phyloP scores from a whole-genome alignment of 2,888 invertebrate species.

The Horisme vitalbata region DNA sequence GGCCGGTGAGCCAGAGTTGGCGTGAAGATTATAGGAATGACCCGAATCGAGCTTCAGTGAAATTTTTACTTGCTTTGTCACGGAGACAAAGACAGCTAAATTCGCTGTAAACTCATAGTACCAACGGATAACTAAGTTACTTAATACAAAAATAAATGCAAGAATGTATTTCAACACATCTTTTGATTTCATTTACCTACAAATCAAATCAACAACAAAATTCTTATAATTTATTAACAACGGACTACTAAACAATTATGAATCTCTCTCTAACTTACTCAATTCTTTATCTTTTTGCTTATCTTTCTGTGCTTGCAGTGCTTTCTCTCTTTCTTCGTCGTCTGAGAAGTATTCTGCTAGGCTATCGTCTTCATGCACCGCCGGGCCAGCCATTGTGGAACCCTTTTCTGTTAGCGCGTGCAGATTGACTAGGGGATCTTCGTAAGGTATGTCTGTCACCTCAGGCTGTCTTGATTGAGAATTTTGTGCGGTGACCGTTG shows the following conservation, averaged over 20 bases:
- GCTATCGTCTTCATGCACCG: constrained; percentile 56
- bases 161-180: constrained; percentile 20
- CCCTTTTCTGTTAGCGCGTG: constrained; percentile 61
- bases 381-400: constrained; percentile 59
- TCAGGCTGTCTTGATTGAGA: constrained; percentile 45
- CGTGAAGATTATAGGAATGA: too few relatives aligned
- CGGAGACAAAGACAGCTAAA: too few relatives aligned
- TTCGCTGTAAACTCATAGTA: too few relatives aligned
- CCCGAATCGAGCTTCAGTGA: too few relatives aligned
- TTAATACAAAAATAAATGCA: constrained; percentile 44
- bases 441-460: constrained; percentile 44
- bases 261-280: constrained; percentile 63
- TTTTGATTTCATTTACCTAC: constrained; percentile 16
- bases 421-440: constrained; percentile 63
- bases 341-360: constrained; percentile 77
- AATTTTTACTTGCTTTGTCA: too few relatives aligned
- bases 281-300: constrained; percentile 66
- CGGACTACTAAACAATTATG: constrained; percentile 53
- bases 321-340: constrained; percentile 76
- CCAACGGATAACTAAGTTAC: too few relatives aligned
- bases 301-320: constrained; percentile 60
- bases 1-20: too few relatives aligned
- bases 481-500: constrained; percentile 75
- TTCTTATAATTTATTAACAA: constrained; percentile 47
- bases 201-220: constrained; percentile 28